Conservation (phyloP, 1,140 invertebrate species). For the Centruroides sculpturatus region DNA sequence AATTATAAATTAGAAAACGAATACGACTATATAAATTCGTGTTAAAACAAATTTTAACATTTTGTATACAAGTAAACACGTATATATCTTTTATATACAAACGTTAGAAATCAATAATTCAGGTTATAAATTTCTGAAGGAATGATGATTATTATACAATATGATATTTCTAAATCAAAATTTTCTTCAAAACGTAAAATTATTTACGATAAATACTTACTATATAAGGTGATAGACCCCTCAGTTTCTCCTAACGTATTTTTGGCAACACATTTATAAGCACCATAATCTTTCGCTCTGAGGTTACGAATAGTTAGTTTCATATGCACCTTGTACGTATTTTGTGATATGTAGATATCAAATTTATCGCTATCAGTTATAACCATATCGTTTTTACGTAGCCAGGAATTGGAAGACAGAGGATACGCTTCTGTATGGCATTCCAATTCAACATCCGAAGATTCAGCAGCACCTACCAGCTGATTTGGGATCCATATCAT, state of each 20-base stretch:
- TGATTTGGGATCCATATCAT: conserved; percentile 35
- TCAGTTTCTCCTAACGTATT: conserved; percentile 56
- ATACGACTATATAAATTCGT: too few relatives aligned
- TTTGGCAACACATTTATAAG: conserved; percentile 77
- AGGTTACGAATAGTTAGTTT: conserved; percentile 16
- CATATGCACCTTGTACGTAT: conserved; percentile 19
- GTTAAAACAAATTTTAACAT: too few relatives aligned
- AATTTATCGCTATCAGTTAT: conserved; percentile 14
- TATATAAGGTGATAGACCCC: conserved; percentile 11
- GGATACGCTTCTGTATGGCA: conserved; percentile 29
- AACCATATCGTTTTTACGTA: conserved; percentile 16
- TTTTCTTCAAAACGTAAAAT: too few relatives aligned
- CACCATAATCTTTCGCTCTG: conserved; percentile 50
- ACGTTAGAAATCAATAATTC: too few relatives aligned
- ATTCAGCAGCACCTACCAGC: conserved; percentile 29
- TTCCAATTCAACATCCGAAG: conserved; percentile 27
- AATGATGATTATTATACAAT: too few relatives aligned
- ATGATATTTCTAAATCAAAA: too few relatives aligned
- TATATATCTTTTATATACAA: too few relatives aligned
- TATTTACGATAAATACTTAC: not conserved
- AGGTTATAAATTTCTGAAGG: too few relatives aligned
- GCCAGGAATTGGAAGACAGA: conserved; percentile 19
- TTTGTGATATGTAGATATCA: conserved; percentile 10
- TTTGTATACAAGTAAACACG: too few relatives aligned
- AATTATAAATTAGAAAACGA: too few relatives aligned